Base-by-base conservation (phyloP, 2,113 vertebrate genomes). In the Corvus moneduloides region DNA sequence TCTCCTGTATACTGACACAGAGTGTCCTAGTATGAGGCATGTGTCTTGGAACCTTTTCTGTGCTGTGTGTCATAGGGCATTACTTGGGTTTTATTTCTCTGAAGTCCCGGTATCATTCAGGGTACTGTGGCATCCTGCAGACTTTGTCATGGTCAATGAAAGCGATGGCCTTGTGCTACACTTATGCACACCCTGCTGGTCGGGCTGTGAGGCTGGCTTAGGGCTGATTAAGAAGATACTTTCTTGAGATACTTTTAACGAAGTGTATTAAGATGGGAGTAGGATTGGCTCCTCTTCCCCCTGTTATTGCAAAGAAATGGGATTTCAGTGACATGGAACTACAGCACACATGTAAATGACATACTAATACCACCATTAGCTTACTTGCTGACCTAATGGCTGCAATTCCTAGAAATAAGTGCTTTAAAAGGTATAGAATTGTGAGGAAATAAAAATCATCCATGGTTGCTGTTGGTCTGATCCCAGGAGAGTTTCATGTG, bases 101-200 rank as follows among this genome's bases (percentile, higher is more conserved):
- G 1, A 18, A 52, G 44, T 71, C 35, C 48, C 7, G 6, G 18
- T 48, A n/a, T 63, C 2, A 6, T 52, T 84, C 32, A 26, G 1
- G 2, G 26, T 66, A 8, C 58, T 20, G 41, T 76, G 83, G 44
- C 21, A 74, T 71, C 61, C 33, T 41, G 37, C 49, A 62, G 74
- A 7, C 64, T 58, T 62, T 77, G 37, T 84, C 62, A 12, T 49
- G 41, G 10, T 81, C 27, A 46, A 0, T 13, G 6, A 41, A 46
- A 58, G 41, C 0, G 2, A 5, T 11, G 33, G 75, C 39, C 39
- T 84, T 87, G 63, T 72, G 51, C 84, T 91, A 68, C 27, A 11
- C 56, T 61, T 48, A 94, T 69, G 89, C 93, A 94, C 90, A 92
- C 83, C 44, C 76, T 94, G 80, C 84, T 94, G 91, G 91, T 82